Evolutionary conservation across 2,888 invertebrate species (phyloP).

Genomic region (Celastrina argiolus): DNA sequence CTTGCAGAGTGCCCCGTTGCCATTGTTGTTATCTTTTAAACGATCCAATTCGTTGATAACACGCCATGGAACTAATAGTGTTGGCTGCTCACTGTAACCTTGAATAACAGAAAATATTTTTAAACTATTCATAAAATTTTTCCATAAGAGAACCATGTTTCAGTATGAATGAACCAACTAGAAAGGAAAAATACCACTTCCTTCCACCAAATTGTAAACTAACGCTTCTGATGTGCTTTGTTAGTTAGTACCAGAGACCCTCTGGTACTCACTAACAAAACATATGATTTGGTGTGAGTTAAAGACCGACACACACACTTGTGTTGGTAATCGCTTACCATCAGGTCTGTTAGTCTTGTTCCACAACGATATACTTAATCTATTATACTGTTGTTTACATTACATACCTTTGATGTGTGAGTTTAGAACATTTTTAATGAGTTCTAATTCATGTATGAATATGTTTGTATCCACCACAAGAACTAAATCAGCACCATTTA

Average conservation of each 20-base stretch:
- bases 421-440: conserved; percentile 62
- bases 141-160: too few species aligned
- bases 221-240: too few species aligned
- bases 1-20: conserved; percentile 60
- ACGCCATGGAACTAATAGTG: conserved; percentile 78
- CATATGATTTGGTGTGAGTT: too few species aligned
- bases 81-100: conserved; percentile 65
- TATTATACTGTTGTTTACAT: too few species aligned
- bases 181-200: too few species aligned
- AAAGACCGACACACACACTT: too few species aligned
- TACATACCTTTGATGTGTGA: conserved; percentile 64
- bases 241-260: too few species aligned
- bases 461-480: conserved; percentile 72
- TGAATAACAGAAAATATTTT: conserved; percentile 18
- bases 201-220: too few species aligned
- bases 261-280: too few species aligned
- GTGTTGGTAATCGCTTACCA: too few species aligned
- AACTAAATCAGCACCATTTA: conserved; percentile 47
- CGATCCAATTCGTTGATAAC: conserved; percentile 79
- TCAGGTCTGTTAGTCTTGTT: background rate
- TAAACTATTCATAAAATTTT: too few species aligned
- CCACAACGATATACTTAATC: background rate
- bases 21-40: conserved; percentile 71
- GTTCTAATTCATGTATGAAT: conserved; percentile 67
- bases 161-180: too few species aligned